Evolutionary conservation across 2,888 invertebrate species (phyloP), one percentile per base, ranked within the genome.

Genomic region (Ganaspis brasiliensis): DNA sequence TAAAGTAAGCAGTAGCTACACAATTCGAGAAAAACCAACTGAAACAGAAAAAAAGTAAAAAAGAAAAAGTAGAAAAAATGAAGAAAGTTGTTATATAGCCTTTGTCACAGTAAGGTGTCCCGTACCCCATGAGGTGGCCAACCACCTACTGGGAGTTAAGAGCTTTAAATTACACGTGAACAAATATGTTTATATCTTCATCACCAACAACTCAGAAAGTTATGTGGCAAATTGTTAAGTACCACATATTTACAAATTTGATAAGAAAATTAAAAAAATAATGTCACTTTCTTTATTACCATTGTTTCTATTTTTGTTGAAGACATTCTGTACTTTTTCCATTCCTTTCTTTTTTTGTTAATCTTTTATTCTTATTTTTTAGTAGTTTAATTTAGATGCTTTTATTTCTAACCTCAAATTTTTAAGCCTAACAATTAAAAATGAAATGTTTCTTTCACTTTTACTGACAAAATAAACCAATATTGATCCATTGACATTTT

Each of bases 101-200:
- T 72, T 82, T 80, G 80, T 86, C 86, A 80, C 87, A 87, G 87
- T 89, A 87, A 90, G 90, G 90, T 90, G 90, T 90, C 87, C 87
- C 85, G 85, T 87, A 82, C 90, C 88, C 86, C 90, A 81, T 91
- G 91, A 88, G 91, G 90, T 87, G 87, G 83, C 76, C 86, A 87
- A 85, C 90, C 90, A 87, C 91, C 91, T 88, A 91, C 91, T 89
- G 91, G 74, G 91, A 88, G 86, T 85, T 87, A 88, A 89, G 88
- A 88, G 89, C 90, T 89, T 87, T 91, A 91, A 91, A 91, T 91
- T 91, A 91, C 89, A 88, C 90, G 87, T 84, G 86, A 89, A 89
- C 90, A 89, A n/a, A n/a, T 86, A 88, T 87, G 86, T 87, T 88
- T 88, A 88, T 85, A 89, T 90, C 91, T 91, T 89, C 85, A 89